A percentile compares a stretch with the other conserved stretches of the same genome.
These are phyloP conservation scores for Stomatorhinus ivindoensis DNA, from an alignment of 2,113 vertebrate genomes.

Conservation along the genomic window DNA sequence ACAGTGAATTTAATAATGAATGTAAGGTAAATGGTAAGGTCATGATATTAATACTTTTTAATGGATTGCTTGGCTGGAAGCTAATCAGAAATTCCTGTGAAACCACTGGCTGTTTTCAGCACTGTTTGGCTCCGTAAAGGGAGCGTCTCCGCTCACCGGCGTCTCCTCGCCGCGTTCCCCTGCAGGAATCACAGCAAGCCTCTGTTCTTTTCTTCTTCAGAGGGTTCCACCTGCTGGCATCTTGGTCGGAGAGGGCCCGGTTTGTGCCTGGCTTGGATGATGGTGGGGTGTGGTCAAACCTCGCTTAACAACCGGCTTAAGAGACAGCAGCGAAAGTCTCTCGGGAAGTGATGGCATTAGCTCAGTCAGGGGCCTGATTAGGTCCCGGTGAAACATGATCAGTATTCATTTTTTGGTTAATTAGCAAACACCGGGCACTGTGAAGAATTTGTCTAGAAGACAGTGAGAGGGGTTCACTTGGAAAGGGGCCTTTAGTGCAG, in stretches of 20 bases:
- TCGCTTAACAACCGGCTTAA: neutral
- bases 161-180: neutral
- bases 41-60: neutral
- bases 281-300: neutral
- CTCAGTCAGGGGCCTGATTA: neutral
- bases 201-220: constrained; percentile 31
- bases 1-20: neutral
- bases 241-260: neutral
- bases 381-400: neutral
- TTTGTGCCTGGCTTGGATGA: neutral
- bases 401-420: neutral
- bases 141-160: neutral
- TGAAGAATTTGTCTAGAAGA: neutral
- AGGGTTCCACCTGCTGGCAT: neutral
- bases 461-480: neutral
- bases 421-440: neutral
- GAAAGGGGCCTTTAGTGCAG: neutral
- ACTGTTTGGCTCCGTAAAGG: neutral
- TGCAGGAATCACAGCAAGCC: constrained; percentile 8
- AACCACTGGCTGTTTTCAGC: neutral
- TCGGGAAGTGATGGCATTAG: neutral
- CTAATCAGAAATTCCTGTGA: neutral
- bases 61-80: neutral
- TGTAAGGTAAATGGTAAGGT: neutral
- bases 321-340: neutral